These are phyloP conservation scores for Lepidotrigona ventralis DNA, from an alignment of 1,140 invertebrate genomes.

Conservation along the genomic window DNA sequence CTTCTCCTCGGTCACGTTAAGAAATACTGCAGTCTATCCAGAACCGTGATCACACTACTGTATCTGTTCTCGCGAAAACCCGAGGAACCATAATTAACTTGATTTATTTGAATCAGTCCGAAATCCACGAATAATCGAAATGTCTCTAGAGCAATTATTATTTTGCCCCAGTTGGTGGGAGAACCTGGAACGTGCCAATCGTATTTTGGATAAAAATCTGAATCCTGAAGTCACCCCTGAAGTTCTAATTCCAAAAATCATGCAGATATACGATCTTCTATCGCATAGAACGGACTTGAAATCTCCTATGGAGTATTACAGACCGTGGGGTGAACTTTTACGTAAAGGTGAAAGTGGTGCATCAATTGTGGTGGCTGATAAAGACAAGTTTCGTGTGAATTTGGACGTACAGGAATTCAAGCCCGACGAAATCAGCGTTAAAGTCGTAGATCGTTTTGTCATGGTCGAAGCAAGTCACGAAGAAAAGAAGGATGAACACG, in stretches of 20 bases:
- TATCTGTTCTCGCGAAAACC: background rate
- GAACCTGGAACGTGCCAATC: constrained; percentile 59
- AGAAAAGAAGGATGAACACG: constrained; percentile 87
- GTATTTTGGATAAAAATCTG: constrained; percentile 69
- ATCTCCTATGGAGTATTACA: constrained; percentile 16
- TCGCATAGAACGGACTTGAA: background rate
- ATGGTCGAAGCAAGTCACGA: constrained; percentile 88
- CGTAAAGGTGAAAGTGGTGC: background rate
- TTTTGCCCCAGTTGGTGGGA: constrained; percentile 76
- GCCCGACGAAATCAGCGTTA: constrained; percentile 43
- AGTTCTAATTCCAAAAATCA: background rate
- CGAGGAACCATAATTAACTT: background rate
- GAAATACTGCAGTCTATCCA: background rate
- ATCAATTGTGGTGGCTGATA: background rate
- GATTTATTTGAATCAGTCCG: background rate
- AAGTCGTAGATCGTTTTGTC: constrained; percentile 69
- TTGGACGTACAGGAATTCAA: constrained; percentile 45
- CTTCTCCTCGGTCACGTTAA: background rate
- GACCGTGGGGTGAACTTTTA: constrained; percentile 42
- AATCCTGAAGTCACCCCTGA: background rate
- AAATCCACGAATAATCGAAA: background rate
- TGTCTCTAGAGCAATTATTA: constrained; percentile 50
- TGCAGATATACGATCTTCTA: background rate
- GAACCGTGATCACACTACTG: background rate
- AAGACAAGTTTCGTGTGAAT: constrained; percentile 32